Percentiles rank a stretch among this genome's conserved stretches.
Conservation (phyloP, 2,113 vertebrate species). For the Hippolais icterina region DNA sequence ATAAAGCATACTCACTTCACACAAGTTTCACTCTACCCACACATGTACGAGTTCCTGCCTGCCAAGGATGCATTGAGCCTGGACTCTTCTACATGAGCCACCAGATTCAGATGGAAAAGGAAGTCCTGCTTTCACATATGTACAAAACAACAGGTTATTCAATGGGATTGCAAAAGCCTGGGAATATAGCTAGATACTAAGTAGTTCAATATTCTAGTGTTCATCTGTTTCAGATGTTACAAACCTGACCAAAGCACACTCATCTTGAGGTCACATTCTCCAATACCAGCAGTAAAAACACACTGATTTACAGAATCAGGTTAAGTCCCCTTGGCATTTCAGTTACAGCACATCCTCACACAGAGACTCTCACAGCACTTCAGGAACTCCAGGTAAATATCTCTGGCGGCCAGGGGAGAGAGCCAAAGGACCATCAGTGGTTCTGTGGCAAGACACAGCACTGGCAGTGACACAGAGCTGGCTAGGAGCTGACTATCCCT, state of each 20-base stretch:
- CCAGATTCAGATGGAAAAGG: not conserved
- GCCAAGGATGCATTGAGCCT: not conserved
- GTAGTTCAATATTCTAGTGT: not conserved
- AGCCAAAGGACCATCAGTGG: not conserved
- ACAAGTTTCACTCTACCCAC: not conserved
- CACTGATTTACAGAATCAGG: fast-evolving
- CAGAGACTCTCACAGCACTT: not conserved
- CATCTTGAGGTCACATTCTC: not conserved
- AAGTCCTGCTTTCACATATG: fast-evolving
- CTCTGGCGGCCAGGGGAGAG: not conserved
- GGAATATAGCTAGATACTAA: not conserved
- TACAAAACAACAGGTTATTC: not conserved
- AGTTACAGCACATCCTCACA: not conserved
- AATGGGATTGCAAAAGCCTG: not conserved
- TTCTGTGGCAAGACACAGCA: no score
- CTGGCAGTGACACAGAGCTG: not conserved
- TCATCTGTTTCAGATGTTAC: not conserved
- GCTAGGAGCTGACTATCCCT: fast-evolving
- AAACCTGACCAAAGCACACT: not conserved
- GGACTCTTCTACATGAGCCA: not conserved
- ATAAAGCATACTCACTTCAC: not conserved
- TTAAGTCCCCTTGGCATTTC: not conserved
- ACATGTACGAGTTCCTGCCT: not conserved
- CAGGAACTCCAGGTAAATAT: fast-evolving
- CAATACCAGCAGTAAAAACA: not conserved